These are phyloP conservation scores for Archilochus colubris DNA, from an alignment of 2,113 vertebrate genomes.

Conservation along the genomic window DNA sequence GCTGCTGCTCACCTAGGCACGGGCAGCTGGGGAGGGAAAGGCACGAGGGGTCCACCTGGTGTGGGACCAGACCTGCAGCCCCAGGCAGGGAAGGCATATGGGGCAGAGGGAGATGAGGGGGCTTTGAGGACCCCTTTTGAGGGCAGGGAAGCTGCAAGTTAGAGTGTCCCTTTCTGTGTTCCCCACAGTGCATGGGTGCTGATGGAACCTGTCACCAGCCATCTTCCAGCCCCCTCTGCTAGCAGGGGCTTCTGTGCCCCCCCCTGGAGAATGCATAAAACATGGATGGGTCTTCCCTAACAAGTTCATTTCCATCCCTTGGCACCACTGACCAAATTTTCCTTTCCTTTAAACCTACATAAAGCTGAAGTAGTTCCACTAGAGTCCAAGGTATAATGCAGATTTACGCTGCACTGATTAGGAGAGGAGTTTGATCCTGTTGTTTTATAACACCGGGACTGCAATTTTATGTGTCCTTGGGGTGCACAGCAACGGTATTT, in stretches of 20 bases:
- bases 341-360: neutral
- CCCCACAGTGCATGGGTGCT: neutral
- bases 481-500: neutral
- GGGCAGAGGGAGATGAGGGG: neutral
- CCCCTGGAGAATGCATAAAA: neutral
- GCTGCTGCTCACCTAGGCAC: accelerated
- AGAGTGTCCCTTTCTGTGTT: neutral
- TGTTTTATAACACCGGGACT: neutral
- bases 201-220: too few species aligned
- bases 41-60: accelerated
- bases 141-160: neutral
- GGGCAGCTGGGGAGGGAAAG: neutral
- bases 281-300: neutral
- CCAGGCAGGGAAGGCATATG: accelerated
- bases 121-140: accelerated
- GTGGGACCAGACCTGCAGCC: neutral
- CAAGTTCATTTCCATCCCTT: neutral
- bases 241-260: neutral
- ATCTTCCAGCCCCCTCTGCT: neutral
- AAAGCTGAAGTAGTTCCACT: neutral
- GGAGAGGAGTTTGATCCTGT: neutral
- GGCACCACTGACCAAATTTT: neutral
- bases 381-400: neutral
- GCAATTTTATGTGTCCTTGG: neutral
- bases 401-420: neutral